A percentile compares a stretch with the other conserved stretches of the same genome.
These are phyloP conservation scores for Neodiprion fabricii DNA, from an alignment of 1,140 invertebrate species.

Conservation along the genomic window DNA sequence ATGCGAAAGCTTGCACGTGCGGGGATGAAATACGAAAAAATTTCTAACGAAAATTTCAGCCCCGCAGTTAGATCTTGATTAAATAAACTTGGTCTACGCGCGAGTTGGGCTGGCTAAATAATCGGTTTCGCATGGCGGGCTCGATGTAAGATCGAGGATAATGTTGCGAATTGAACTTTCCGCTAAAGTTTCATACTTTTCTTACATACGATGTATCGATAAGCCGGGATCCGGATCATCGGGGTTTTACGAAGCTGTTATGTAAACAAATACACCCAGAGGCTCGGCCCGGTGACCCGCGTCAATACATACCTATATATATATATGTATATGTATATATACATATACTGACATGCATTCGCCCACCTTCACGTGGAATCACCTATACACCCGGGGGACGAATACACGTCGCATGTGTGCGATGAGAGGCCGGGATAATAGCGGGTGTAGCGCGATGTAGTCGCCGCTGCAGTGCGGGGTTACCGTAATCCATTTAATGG, in stretches of 20 bases:
- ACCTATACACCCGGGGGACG: too few species aligned
- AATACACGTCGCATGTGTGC: too few species aligned
- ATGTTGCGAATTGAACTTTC: background rate
- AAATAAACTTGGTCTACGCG: too few species aligned
- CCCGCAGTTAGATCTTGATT: too few species aligned
- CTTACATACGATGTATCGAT: too few species aligned
- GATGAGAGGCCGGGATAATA: background rate
- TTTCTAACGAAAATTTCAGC: background rate
- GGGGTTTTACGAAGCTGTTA: background rate
- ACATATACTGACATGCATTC: too few species aligned
- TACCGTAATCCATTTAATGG: slow-evolving; percentile 46
- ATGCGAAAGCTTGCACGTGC: background rate
- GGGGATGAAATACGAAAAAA: background rate
- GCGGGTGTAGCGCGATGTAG: slow-evolving; percentile 1
- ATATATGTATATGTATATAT: too few species aligned
- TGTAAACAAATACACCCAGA: background rate
- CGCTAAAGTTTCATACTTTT: too few species aligned
- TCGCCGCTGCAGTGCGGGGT: slow-evolving; percentile 36
- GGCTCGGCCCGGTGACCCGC: too few species aligned
- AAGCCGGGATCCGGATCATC: background rate
- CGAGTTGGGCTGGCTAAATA: background rate
- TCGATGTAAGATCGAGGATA: background rate
- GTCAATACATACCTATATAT: too few species aligned
- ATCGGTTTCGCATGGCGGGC: background rate
- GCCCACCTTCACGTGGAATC: too few species aligned